phyloP scores from a whole-genome alignment of 2,113 vertebrate genomes.

The Guaruba guarouba region DNA sequence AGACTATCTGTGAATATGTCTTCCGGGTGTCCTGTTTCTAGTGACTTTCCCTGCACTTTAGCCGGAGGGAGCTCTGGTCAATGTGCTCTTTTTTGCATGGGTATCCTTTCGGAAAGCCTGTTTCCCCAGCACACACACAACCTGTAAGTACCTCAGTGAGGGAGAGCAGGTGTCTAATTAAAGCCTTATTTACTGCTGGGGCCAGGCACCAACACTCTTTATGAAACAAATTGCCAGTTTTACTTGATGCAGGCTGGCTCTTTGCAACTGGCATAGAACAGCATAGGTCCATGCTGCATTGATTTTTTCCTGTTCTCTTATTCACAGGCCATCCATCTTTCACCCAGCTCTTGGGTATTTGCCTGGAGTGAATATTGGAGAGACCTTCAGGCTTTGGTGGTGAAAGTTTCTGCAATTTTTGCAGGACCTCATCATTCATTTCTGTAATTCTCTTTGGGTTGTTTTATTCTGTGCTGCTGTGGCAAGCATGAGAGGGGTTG shows the following conservation, averaged over 20 bases:
- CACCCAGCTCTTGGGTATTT: not conserved
- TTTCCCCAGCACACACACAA: not conserved
- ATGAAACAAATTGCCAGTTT: not conserved
- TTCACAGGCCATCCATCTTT: not conserved
- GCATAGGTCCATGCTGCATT: not conserved
- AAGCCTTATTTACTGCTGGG: not conserved
- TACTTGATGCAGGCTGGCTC: not conserved
- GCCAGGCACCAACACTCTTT: not conserved
- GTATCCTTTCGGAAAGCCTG: not conserved
- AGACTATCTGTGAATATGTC: not conserved
- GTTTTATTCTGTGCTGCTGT: not conserved
- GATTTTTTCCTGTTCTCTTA: not conserved
- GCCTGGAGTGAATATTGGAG: not conserved
- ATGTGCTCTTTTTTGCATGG: not conserved
- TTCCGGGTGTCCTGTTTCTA: not conserved
- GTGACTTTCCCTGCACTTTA: not conserved
- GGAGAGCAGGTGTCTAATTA: not conserved
- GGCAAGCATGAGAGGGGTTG: not conserved
- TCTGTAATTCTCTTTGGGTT: not conserved
- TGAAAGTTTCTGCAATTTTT: not conserved
- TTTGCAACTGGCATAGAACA: not conserved
- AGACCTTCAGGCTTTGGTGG: not conserved
- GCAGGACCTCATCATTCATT: not conserved
- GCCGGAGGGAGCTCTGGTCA: not conserved
- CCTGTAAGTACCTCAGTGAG: not conserved